Base-by-base conservation (phyloP, 2,797 vertebrate species). In the Sebastolobus alascanus region DNA sequence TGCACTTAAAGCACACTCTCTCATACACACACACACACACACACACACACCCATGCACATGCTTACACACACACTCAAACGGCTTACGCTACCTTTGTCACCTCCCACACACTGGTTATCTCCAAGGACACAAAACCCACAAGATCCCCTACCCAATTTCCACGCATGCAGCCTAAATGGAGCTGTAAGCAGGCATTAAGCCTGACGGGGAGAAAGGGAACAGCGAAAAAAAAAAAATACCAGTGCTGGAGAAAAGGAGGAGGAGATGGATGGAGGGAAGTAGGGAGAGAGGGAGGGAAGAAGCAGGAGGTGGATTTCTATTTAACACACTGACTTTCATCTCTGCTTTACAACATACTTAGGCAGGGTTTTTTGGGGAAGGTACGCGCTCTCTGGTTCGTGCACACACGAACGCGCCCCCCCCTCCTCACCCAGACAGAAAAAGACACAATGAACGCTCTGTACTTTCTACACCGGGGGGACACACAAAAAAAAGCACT, bases 61-160 rank as follows among this genome's bases (percentile, higher is more conserved):
- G 29, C 61, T 37, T 20, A 60, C 80, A 54, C 40, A 73, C 79
- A 72, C 79, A 77, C 85, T 72, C 83, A 77, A 78, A 87, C 84
- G 55, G 93, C 93, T 95, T 95, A 95, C 85, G 84, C 92, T 94
- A 94, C 94, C 94, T 95, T 94, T 94, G 93, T 95, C 94, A 95
- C 94, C 94, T 95, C 94, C 94, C 93, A 95, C 94, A 94, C 92
- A 91, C 76, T 91, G 92, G 94, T 95, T 95, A 95, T 95, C 94
- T 95, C 90, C 85, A 93, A 93, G 92, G 93, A 95, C 94, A 95
- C 94, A 95, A 94, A 95, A 94, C 94, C 93, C 92, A 93, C 94
- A 93, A 93, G 92, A 94, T 94, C 91, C 94, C 93, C 84, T 90
- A 86, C 87, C 91, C 93, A 94, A 95, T 95, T 95, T 94, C 91